Base-by-base conservation (phyloP, 1,140 invertebrate genomes). In the Octopus bimaculoides region DNA sequence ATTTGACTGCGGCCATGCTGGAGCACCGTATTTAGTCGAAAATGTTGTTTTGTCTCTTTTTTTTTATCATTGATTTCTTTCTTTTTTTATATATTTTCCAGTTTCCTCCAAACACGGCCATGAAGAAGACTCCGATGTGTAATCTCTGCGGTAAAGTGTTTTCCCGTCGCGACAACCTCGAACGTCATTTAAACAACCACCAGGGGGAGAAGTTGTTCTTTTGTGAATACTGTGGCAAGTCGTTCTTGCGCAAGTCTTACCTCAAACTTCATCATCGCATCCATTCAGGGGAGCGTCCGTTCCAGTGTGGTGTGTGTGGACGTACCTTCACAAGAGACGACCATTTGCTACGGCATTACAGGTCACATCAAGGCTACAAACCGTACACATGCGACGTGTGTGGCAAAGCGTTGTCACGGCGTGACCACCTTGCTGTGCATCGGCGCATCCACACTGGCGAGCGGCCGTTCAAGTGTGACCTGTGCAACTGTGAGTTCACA, bases 251-350 rank as follows among this genome's bases (percentile, higher is more conserved):
- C 90, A 96, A 97, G 90, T 96, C 98, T 87, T 97, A 95, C 14
- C 53, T 81, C 4, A 55, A 95, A 87, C 96, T 98, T 90, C 97
- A 98, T 89, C 82, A 84, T 73, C 79, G 95, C 80, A 95, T 97
- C 20, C 96, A 97, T 90, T 96, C 94, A 82, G 98, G 98, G 82
- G 98, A 99, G 90, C 99, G 99, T 88, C 98, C 98, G 0, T 97
- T 99, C 92, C 98, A 98, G 91, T 99, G 98, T 90, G 94, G 95
- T 82, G 96, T 98, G 52, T 99, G 97, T 90, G 96, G 96, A 20
- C 99, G 99, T 90, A 97, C 97, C 7, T 99, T 99, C 91, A 98
- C 96, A 82, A 98, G 99, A 90, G 98, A 96, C 82, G 99, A 97
- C 74, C 99, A 99, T 91, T 93, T 99, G 78, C 99, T 99, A 89